Conservation (phyloP, 2,113 vertebrate species). For the Oryzias celebensis region DNA sequence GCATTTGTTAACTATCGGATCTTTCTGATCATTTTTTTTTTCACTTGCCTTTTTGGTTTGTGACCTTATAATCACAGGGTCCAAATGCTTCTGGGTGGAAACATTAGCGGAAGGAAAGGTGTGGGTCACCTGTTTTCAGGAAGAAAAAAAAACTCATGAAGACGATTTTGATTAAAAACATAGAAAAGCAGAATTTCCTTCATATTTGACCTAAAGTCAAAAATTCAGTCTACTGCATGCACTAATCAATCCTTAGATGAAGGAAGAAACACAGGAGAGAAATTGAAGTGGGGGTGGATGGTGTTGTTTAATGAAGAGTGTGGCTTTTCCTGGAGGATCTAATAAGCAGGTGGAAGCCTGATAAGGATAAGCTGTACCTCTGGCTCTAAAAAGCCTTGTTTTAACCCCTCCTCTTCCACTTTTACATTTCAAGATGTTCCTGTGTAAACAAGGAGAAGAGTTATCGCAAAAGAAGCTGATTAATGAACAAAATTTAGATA, state of each 20-base stretch:
- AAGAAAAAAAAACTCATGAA: conserved; percentile 17
- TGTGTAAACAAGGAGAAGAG: conserved; percentile 45
- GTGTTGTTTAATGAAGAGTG: conserved; percentile 66
- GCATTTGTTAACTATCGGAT: no score
- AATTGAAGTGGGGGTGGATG: conserved; percentile 54
- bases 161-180: background rate
- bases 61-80: no score
- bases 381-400: conserved; percentile 71
- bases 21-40: no score
- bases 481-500: conserved; percentile 6
- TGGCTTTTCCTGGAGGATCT: conserved; percentile 74
- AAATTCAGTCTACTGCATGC: conserved; percentile 12
- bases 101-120: no score
- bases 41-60: no score
- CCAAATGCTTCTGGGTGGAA: no score
- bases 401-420: conserved; percentile 37
- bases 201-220: background rate
- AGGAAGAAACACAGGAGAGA: conserved; percentile 37
- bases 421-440: conserved; percentile 50
- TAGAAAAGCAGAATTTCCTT: background rate
- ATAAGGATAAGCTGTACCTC: conserved; percentile 80
- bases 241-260: conserved; percentile 49
- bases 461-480: conserved; percentile 36
- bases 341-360: conserved; percentile 80
- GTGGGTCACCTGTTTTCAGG: no score